Percentiles rank a stretch among this genome's conserved stretches.
Evolutionary conservation across 2,888 invertebrate genomes (phyloP).

Genomic region (Tetanocera ferruginea): DNA sequence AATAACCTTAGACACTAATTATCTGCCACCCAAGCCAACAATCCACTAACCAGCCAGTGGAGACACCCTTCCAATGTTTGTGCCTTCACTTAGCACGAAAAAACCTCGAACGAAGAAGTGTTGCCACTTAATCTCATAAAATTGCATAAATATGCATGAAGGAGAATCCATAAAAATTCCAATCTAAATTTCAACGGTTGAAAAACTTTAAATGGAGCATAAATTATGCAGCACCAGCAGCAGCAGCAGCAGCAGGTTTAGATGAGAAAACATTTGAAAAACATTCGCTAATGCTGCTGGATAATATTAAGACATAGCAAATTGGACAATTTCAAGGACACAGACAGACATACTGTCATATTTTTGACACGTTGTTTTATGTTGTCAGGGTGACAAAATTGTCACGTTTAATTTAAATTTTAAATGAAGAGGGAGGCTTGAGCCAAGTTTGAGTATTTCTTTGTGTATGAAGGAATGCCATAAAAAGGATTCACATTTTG

Average conservation of each 20-base stretch:
- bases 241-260: no score
- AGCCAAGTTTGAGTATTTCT: neutral
- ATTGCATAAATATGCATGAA: slow-evolving; percentile 13
- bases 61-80: no score
- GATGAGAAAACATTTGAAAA: no score
- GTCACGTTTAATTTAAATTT: slow-evolving; percentile 8
- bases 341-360: neutral
- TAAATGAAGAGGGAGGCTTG: slow-evolving; percentile 5
- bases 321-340: slow-evolving; percentile 13
- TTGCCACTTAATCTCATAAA: slow-evolving; percentile 5
- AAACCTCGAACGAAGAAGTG: neutral
- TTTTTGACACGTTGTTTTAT: neutral
- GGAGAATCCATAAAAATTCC: slow-evolving; percentile 27
- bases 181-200: slow-evolving; percentile 21
- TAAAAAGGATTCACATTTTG: neutral
- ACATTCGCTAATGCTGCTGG: no score
- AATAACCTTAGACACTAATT: slow-evolving; percentile 9
- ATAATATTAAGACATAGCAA: neutral
- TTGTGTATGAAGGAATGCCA: neutral
- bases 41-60: no score
- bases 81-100: neutral
- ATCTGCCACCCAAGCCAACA: neutral
- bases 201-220: slow-evolving; percentile 26
- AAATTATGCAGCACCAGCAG: slow-evolving; percentile 5
- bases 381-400: neutral